A percentile compares a stretch with the other conserved stretches of the same genome.
Evolutionary conservation across 2,797 vertebrate species (phyloP).

Genomic region (Rhinichthys osculus): DNA sequence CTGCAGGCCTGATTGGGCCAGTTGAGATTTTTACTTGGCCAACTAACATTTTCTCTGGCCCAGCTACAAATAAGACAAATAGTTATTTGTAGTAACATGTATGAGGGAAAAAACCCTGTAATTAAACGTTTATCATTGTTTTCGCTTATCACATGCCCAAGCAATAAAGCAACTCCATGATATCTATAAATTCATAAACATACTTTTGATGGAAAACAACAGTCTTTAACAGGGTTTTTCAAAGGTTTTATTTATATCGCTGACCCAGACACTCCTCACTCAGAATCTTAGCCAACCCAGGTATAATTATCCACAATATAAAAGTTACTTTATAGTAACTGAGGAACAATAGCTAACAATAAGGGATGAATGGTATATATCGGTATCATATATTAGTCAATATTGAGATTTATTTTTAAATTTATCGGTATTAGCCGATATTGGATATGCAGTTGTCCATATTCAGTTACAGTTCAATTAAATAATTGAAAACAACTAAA

Average conservation of each 20-base stretch:
- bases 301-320: slow-evolving; percentile 1
- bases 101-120: not conserved
- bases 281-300: not conserved
- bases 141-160: not conserved
- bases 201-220: not conserved
- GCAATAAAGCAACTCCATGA: not conserved
- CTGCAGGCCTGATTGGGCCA: not conserved
- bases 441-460: not conserved
- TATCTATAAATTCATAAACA: not conserved
- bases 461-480: not conserved
- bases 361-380: not conserved
- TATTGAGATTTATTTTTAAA: not conserved
- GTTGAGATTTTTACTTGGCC: not conserved
- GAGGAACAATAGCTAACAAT: not conserved
- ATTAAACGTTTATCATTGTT: not conserved
- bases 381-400: not conserved
- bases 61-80: not conserved
- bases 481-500: not conserved
- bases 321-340: not conserved
- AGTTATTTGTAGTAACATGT: not conserved
- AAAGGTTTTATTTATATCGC: not conserved
- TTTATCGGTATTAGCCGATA: not conserved
- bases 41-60: not conserved
- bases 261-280: not conserved
- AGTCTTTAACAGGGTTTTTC: not conserved